Percentiles rank a stretch among this genome's conserved stretches.
These are phyloP conservation scores for Laupala kohalensis DNA, from an alignment of 1,140 invertebrate species.

Conservation along the genomic window DNA sequence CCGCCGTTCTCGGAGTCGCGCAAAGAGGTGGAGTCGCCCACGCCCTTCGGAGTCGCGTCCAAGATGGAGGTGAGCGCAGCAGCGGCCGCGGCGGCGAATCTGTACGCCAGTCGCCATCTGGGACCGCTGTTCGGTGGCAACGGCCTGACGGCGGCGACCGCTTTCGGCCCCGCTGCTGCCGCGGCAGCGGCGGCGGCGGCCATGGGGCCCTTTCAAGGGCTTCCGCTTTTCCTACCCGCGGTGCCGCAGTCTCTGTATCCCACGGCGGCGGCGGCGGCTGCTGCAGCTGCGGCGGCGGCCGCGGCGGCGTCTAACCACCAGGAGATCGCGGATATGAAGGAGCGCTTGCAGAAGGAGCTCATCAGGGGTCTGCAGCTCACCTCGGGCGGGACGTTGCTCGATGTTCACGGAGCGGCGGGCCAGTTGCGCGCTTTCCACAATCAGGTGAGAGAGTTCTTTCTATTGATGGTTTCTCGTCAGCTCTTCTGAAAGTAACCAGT, in stretches of 20 bases:
- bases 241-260: constrained; percentile 42
- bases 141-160: background rate
- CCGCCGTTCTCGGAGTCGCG: background rate
- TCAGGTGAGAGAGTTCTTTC: constrained; percentile 4
- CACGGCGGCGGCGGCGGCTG: too few relatives aligned
- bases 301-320: constrained; percentile 23
- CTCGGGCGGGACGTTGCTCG: constrained; percentile 34
- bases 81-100: too few relatives aligned
- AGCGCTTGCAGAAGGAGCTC: constrained; percentile 48
- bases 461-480: too few relatives aligned
- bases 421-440: constrained; percentile 22
- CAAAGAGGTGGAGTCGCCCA: background rate
- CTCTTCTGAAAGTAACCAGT: too few relatives aligned
- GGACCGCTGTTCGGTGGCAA: constrained; percentile 29
- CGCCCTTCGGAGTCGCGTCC: background rate
- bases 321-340: constrained; percentile 45
- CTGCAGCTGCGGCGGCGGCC: too few relatives aligned
- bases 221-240: constrained; percentile 30
- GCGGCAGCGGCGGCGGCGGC: background rate
- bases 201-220: constrained; percentile 17
- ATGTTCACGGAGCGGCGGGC: constrained; percentile 34
- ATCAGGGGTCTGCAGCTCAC: constrained; percentile 49
- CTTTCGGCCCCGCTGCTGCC: constrained; percentile 14
- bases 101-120: constrained; percentile 16
- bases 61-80: constrained; percentile 2